phyloP scores from a whole-genome alignment of 2,888 invertebrate species.

The Conomelus anceps region DNA sequence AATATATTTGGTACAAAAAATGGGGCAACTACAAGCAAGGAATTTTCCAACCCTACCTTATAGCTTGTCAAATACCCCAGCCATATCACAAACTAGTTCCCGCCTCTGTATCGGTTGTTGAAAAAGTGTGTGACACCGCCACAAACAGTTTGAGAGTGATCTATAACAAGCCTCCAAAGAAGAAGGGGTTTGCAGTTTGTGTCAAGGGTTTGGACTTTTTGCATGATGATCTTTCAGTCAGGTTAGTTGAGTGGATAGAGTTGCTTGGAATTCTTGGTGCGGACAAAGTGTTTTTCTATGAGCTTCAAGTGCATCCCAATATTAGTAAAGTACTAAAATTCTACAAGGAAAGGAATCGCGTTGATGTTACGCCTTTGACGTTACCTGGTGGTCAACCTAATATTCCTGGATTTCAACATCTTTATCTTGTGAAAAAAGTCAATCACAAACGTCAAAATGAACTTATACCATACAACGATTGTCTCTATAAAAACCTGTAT shows the following conservation, averaged over 20 bases:
- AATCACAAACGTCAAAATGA: conserved; percentile 93
- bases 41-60: conserved; percentile 83
- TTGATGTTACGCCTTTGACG: conserved; percentile 71
- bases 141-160: conserved; percentile 79
- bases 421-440: conserved; percentile 82
- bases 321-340: conserved; percentile 70
- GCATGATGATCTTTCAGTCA: conserved; percentile 82
- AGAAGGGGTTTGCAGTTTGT: conserved; percentile 82
- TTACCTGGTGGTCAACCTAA: conserved; percentile 87
- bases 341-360: conserved; percentile 58
- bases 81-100: conserved; percentile 63
- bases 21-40: conserved; percentile 92
- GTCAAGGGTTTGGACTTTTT: conserved; percentile 91
- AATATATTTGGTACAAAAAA: conserved; percentile 89
- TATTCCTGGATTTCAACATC: conserved; percentile 78
- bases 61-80: conserved; percentile 79
- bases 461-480: conserved; percentile 93
- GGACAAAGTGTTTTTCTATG: conserved; percentile 85
- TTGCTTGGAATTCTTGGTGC: conserved; percentile 78
- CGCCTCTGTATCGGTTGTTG: conserved; percentile 78
- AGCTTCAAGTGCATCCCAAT: conserved; percentile 80
- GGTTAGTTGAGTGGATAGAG: conserved; percentile 92
- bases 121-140: conserved; percentile 75
- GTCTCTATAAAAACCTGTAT: conserved; percentile 87
- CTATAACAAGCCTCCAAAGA: conserved; percentile 63